These are phyloP conservation scores for Aspidiotus rigidus DNA, from an alignment of 2,888 invertebrate species.

Conservation along the genomic window DNA sequence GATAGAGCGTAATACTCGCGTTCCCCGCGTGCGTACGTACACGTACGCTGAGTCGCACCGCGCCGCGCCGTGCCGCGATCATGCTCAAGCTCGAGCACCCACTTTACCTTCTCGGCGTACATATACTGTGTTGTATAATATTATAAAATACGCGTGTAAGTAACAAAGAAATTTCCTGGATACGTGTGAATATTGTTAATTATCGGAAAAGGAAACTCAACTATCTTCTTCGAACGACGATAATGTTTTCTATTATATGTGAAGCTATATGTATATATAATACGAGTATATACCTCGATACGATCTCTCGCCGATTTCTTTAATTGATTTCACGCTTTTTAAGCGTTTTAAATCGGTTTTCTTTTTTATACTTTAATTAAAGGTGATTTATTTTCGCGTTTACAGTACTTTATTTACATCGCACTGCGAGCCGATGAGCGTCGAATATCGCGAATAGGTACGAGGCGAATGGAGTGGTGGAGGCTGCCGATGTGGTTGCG, in stretches of 20 bases:
- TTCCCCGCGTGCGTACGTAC: slow-evolving; percentile 5
- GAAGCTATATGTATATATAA: not conserved
- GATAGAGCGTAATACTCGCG: not conserved
- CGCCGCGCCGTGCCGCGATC: too few relatives aligned
- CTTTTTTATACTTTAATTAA: slow-evolving; percentile 21
- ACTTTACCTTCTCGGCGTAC: not conserved
- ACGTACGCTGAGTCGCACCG: not conserved
- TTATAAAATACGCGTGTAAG: not conserved
- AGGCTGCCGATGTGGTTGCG: too few relatives aligned
- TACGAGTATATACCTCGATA: slow-evolving; percentile 15
- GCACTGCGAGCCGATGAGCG: too few relatives aligned
- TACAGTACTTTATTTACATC: not conserved
- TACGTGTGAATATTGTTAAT: slow-evolving; percentile 33
- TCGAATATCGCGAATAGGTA: too few relatives aligned
- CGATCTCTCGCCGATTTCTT: slow-evolving; percentile 29
- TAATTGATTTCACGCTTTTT: slow-evolving; percentile 32
- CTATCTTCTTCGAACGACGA: slow-evolving; percentile 20
- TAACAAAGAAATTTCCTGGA: slow-evolving; percentile 31
- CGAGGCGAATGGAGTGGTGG: too few relatives aligned
- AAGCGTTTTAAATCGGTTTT: slow-evolving; percentile 15
- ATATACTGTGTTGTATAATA: too few relatives aligned
- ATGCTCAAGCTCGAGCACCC: slow-evolving; percentile 23
- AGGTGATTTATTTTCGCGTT: slow-evolving; percentile 23
- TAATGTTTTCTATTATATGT: slow-evolving; percentile 18
- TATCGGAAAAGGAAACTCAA: slow-evolving; percentile 16